Evolutionary conservation across 1,140 invertebrate species (phyloP).

Genomic region (Dreissena polymorpha): DNA sequence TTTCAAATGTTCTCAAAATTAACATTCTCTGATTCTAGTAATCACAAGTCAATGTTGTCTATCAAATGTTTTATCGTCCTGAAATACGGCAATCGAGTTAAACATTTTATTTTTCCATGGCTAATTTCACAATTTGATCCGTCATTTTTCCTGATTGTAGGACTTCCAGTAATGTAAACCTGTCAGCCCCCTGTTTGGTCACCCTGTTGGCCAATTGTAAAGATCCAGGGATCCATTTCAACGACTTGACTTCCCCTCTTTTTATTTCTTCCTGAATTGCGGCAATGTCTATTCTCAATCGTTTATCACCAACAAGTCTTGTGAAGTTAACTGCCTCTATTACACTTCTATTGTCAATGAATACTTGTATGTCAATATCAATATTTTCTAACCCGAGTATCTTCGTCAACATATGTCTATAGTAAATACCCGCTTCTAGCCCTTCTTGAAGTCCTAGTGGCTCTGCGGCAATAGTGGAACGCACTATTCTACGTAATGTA

Average conservation of each 20-base stretch:
- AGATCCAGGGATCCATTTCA: conserved; percentile 47
- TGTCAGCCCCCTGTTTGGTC: conserved; percentile 28
- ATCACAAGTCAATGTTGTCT: too few species aligned
- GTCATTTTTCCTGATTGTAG: conserved; percentile 16
- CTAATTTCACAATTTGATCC: conserved; percentile 12
- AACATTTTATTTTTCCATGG: neutral
- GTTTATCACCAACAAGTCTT: conserved; percentile 46
- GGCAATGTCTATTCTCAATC: conserved; percentile 43
- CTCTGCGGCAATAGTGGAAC: conserved; percentile 37
- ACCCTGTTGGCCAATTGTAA: conserved; percentile 29
- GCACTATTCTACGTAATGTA: conserved; percentile 11
- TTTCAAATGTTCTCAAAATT: too few species aligned
- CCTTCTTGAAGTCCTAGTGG: conserved; percentile 10
- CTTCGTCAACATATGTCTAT: neutral
- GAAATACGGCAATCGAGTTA: too few species aligned
- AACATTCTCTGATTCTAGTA: too few species aligned
- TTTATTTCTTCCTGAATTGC: conserved; percentile 22
- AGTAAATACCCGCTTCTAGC: conserved; percentile 15
- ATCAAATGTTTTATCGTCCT: too few species aligned
- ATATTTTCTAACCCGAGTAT: conserved; percentile 7
- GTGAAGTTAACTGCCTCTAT: conserved; percentile 38
- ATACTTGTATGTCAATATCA: conserved; percentile 23
- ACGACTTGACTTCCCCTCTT: conserved; percentile 17
- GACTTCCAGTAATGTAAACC: neutral
- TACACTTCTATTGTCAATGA: conserved; percentile 54